Base-by-base conservation (phyloP, 2,888 invertebrate species). In the Rhodophaea formosa region DNA sequence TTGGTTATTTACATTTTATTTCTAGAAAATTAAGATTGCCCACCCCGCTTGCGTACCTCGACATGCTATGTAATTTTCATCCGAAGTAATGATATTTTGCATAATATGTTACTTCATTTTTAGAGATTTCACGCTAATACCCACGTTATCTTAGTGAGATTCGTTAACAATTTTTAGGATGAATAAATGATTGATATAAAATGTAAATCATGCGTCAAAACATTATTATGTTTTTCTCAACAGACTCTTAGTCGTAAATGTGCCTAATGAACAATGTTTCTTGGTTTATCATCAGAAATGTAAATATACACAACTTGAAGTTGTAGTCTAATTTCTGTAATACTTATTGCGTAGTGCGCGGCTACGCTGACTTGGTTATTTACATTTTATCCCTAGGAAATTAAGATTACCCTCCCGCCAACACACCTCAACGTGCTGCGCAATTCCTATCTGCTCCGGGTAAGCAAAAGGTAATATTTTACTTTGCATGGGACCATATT, bases 351-450 rank as follows among this genome's bases (percentile, higher is more conserved):
- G 12, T 39, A n/a, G 12, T 12, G 39, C n/a, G 60, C 55, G 23
- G 58, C 59, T 64, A 58, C 59, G 62, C 63, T 66, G 49, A 57
- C 55, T 57, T 58, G 62, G 59, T 62, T 76, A 77, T 79, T 83
- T 81, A 75, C 76, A 81, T 83, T 78, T 82, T 82, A 82, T 81
- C 80, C 69, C 73, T 71, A 67, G 71, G 72, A 81, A 84, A 81
- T 84, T 80, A 83, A 80, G 80, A 80, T 81, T 77, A 75, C 72
- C 68, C 70, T 71, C 69, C 60, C 60, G 29, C 62, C 58, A 64
- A 63, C 58, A 60, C 71, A 56, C 62, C 59, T 62, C 43, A 57
- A 66, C 71, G 64, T 65, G 66, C 70, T 65, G 68, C 70, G 77
- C 76, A 80, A 82, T 82, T 80, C 79, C 74, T 79, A 79, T 77